Base-by-base conservation (phyloP, 2,113 vertebrate species). In the Corydoras sp. region DNA sequence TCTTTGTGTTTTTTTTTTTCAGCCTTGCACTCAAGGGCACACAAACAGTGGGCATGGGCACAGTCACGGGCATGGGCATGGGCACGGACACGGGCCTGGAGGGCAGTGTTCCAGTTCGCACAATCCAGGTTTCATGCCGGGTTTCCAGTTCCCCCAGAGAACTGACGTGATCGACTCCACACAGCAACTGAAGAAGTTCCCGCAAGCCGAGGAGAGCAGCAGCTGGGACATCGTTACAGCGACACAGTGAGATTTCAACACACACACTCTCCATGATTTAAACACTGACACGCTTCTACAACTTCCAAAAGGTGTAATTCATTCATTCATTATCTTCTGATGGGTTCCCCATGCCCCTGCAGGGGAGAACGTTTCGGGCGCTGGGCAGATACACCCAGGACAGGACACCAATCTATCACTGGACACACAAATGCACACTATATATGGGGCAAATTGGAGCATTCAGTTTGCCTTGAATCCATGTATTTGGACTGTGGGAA, bases 191-290 rank as follows among this genome's bases (percentile, higher is more conserved):
- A 91, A 88, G 75, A 86, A 85, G 0, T 76, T 87, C n/a, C 86
- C 90, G 0, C 70, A 86, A 55, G 74, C 85, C 76, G 94, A 94
- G 29, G 94, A 97, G 76, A 90, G 90, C 72, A 86, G 89, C 84
- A 94, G 86, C 74, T 98, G 91, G 87, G 95, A 97, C 83, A 98
- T 98, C 3, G 86, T 98, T 11, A 96, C 94, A 83, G 95, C 96
- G 32, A 92, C 96, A 0, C 96, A 99, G 97, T 99, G 83, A 43
- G 3, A 1, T 58, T 32, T 29, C 5, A 51, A 6, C 14, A 24
- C 60, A 35, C 3, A 9, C 18, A 14, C 4, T 43, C 2, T 43
- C 7, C 4, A 43, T 43, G 35, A 5, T 43, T 35, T 35, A 35
- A 35, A 6, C 6, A 35, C 32, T 35, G 3, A 35, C 32, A 35